Percentiles rank a stretch among this genome's conserved stretches.
phyloP scores from a whole-genome alignment of 2,113 vertebrate species.

The Halichoerus grypus region DNA sequence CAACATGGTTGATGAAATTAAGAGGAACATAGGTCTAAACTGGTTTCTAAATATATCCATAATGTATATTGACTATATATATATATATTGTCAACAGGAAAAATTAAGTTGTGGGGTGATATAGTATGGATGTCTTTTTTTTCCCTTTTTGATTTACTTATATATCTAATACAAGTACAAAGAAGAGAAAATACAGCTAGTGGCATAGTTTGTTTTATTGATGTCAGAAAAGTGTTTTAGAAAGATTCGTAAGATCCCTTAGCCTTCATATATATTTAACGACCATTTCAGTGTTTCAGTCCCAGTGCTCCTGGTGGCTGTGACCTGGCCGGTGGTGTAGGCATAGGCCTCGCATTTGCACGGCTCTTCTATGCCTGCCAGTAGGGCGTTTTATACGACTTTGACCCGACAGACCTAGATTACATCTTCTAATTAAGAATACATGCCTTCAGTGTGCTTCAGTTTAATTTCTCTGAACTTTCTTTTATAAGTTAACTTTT shows the following conservation, averaged over 20 bases:
- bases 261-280: neutral
- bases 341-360: neutral
- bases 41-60: neutral
- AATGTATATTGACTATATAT: neutral
- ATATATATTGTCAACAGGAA: neutral
- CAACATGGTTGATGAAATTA: constrained; percentile 7
- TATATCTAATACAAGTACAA: neutral
- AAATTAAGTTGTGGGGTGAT: neutral
- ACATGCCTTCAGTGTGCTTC: neutral
- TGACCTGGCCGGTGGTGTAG: neutral
- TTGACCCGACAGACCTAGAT: neutral
- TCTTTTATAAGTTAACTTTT: constrained; percentile 65
- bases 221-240: constrained; percentile 23
- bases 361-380: neutral
- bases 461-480: constrained; percentile 57
- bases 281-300: neutral
- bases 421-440: neutral
- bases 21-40: neutral
- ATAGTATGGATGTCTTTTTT: neutral
- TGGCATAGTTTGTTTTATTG: constrained; percentile 20
- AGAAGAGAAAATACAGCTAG: neutral
- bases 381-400: neutral
- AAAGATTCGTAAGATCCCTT: neutral
- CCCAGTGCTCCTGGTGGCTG: neutral
- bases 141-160: neutral